phyloP scores from a whole-genome alignment of 1,140 invertebrate genomes.

The Campoletis sonorensis region DNA sequence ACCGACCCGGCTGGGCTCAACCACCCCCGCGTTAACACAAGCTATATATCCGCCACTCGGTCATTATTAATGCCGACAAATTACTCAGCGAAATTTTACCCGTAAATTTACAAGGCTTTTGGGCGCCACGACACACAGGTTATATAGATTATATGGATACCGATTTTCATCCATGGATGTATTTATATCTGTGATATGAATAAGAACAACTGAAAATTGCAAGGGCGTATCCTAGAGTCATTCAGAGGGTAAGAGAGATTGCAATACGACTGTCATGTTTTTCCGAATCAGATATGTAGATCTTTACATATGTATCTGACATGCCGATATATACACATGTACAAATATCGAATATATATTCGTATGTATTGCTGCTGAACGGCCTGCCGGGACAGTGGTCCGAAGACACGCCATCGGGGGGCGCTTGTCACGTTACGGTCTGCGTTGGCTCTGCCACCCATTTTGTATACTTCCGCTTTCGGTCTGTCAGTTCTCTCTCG shows the following conservation, averaged over 20 bases:
- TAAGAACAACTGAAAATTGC: neutral
- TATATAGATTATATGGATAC: constrained; percentile 22
- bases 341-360: neutral
- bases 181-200: neutral
- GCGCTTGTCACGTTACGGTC: constrained; percentile 48
- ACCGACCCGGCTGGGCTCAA: constrained; percentile 38
- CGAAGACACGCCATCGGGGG: constrained; percentile 38
- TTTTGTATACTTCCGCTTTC: constrained; percentile 46
- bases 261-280: too few relatives aligned
- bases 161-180: neutral
- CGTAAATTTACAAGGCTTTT: constrained; percentile 39
- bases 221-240: neutral
- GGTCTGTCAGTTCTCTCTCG: constrained; percentile 25
- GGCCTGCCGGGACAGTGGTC: neutral
- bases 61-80: constrained; percentile 68
- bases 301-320: neutral
- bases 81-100: constrained; percentile 65
- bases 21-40: constrained; percentile 19
- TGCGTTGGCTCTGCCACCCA: too few relatives aligned
- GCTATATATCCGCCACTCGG: constrained; percentile 43
- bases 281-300: neutral
- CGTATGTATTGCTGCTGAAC: neutral
- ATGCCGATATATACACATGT: neutral
- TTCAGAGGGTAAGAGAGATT: too few relatives aligned
- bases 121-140: constrained; percentile 16